phyloP scores from a whole-genome alignment of 2,113 vertebrate species.

The Scomber japonicus region DNA sequence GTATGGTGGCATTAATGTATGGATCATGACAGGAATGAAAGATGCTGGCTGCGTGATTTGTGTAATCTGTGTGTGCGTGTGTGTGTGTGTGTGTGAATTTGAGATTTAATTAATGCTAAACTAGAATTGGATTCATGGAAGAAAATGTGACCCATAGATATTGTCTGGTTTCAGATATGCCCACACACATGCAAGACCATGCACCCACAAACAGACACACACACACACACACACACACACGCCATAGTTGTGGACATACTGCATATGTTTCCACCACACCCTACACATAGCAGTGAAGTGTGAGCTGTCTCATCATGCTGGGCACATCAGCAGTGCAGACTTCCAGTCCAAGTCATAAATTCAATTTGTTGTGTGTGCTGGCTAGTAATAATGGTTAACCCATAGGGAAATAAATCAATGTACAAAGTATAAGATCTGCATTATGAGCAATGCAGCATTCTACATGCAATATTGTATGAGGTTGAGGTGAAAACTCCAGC shows the following conservation, averaged over 20 bases:
- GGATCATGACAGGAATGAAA: slow-evolving; percentile 7
- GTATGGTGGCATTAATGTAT: slow-evolving; percentile 3
- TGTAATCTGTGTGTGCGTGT: too few relatives aligned
- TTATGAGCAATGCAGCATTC: slow-evolving; percentile 52
- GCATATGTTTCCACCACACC: slow-evolving; percentile 16
- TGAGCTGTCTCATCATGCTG: slow-evolving; percentile 38
- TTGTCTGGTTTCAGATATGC: slow-evolving; percentile 22
- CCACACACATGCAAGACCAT: neutral
- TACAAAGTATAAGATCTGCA: slow-evolving; percentile 50
- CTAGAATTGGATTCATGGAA: slow-evolving; percentile 43
- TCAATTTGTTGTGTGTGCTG: slow-evolving; percentile 49
- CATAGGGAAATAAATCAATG: slow-evolving; percentile 58
- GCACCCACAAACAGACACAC: neutral
- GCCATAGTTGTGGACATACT: slow-evolving; percentile 7
- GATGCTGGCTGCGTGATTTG: neutral
- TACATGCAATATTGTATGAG: slow-evolving; percentile 15
- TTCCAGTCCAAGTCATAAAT: slow-evolving; percentile 59
- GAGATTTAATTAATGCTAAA: slow-evolving; percentile 33
- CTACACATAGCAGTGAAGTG: slow-evolving; percentile 3
- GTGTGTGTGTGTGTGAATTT: neutral
- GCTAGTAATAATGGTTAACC: slow-evolving; percentile 57
- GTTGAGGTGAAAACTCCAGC: slow-evolving; percentile 37
- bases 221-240: slow-evolving; percentile 15
- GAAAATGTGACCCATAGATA: slow-evolving; percentile 31
- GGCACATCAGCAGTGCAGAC: slow-evolving; percentile 41